Evolutionary conservation across 2,888 invertebrate genomes (phyloP), one percentile per base, ranked within the genome.

Genomic region (Nasonia oneida): DNA sequence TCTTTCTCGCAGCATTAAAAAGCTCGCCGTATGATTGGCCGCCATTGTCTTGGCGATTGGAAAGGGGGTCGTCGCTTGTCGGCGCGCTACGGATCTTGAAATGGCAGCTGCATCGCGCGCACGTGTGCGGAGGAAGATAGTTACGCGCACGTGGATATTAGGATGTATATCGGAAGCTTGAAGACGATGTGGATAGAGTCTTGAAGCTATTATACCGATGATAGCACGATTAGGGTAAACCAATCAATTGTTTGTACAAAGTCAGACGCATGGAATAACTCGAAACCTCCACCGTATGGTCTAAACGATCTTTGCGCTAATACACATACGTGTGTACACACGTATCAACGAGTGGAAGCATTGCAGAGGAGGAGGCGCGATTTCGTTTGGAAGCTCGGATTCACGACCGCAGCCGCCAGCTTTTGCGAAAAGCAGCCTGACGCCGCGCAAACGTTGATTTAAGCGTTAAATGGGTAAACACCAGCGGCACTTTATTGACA

Each of bases 21-120:
- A 85, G 82, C 83, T 87, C 83, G 77, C 47, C 73, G 80, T 78
- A 84, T 80, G 83, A 83, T 87, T 81, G 85, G 85, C 85, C 73
- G 61, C 83, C 81, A 85, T 85, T 87, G 83, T 83, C 57, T 83
- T 61, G 61, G 53, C 75, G 76, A 76, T 86, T 75, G 82, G 79
- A 84, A 81, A 67, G 73, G 33, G 74, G 18, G 67, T 78, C 83
- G 33, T 15, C 61, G 67, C n/a, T 70, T 8, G 6, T 37, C 42
- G 8, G 29, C 29, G 8, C 29, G 77, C 53, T 70, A 73, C 75
- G 81, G 33, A 78, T 81, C 86, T 86, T 84, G 73, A 81, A 84
- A 87, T 87, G 80, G 78, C 64, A 76, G 70, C 42, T 67, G 85
- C 77, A 37, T 71, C 76, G 18, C 83, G 47, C 47, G 61, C 23